Base-by-base conservation (phyloP, 92 coral and sea anemone species). In the Palythoa heliodiscus region DNA sequence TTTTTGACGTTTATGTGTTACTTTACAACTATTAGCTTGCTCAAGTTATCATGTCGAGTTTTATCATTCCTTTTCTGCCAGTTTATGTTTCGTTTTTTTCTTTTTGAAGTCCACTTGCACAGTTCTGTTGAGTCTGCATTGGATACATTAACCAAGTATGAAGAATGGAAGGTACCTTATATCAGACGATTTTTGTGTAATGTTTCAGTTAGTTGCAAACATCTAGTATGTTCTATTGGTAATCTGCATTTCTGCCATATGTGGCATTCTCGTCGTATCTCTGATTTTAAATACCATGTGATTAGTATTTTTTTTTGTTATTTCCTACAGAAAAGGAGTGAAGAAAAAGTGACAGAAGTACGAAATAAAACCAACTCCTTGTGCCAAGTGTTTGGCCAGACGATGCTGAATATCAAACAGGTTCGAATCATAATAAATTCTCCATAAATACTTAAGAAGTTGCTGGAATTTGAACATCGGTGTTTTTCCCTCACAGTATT, bases 141-240 rank as follows among this genome's bases (percentile, higher is more conserved):
- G 40, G 81, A 79, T 11, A 68, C 84, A 7, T n/a, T 80, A 20
- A 47, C 74, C 66, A 80, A 53, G 52, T 80, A 80, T 66, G 84
- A 80, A 43, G 84, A 80, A 63, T 80, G 84, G 84, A 80, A 80
- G 84, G 84, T 80, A 52, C 47, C 47, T 14, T 11, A 78, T 23
- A 25, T 25, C 37, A 22, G 20, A 2, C 12, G 5, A 8, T 43
- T 6, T 43, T 43, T 43, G 50, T 43, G 5, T 43, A 43, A 43
- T 43, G 50, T 43, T 43, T 43, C 5, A 43, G 50, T 25, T 67
- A 20, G 38, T n/a, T 22, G 37, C 14, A 16, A 58, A 15, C 67
- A 4, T 16, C 8, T 17, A 17, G 67, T 17, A 55, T 3, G 17
- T 60, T 16, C 17, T 4, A 60, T 60, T 60, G n/a, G 67, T 43